These are phyloP conservation scores for Zaprionus ghesquierei DNA, from an alignment of 1,140 invertebrate genomes.

Conservation along the genomic window DNA sequence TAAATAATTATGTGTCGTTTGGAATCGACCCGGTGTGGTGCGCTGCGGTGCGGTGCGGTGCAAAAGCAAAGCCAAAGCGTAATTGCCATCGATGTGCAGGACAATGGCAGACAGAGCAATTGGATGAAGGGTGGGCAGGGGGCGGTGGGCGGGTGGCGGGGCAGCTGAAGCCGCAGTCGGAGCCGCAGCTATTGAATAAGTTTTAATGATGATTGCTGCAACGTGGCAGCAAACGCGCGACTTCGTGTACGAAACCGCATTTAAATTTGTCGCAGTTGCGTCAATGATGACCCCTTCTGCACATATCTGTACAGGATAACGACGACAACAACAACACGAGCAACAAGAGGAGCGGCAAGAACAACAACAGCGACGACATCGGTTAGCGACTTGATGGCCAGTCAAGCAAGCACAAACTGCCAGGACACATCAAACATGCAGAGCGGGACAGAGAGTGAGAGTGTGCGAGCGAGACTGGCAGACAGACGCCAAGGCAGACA, in stretches of 20 bases:
- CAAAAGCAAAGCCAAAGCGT: constrained; percentile 60
- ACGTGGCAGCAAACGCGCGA: constrained; percentile 55
- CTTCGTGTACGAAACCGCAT: constrained; percentile 59
- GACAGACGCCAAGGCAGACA: constrained; percentile 17
- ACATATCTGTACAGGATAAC: constrained; percentile 56
- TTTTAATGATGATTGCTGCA: constrained; percentile 80
- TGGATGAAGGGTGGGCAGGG: not conserved
- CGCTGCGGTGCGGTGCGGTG: not conserved
- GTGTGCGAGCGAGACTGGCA: constrained; percentile 2
- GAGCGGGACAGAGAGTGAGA: constrained; percentile 4
- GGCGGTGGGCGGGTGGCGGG: constrained; percentile 11
- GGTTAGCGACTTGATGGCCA: constrained; percentile 75
- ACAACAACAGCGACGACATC: constrained; percentile 34
- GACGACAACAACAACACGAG: constrained; percentile 10
- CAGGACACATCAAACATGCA: constrained; percentile 30
- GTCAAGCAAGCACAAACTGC: constrained; percentile 54
- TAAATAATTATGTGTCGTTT: constrained; percentile 70
- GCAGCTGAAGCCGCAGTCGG: constrained; percentile 1
- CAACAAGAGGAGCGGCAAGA: constrained; percentile 8
- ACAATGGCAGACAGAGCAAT: not conserved
- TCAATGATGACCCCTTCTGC: constrained; percentile 47
- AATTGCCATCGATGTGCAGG: constrained; percentile 51
- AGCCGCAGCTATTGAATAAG: constrained; percentile 65
- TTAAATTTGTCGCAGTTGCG: constrained; percentile 81
- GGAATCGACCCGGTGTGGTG: not conserved